Conservation (phyloP, 2,888 invertebrate genomes). For the Chymomyza amoena region DNA sequence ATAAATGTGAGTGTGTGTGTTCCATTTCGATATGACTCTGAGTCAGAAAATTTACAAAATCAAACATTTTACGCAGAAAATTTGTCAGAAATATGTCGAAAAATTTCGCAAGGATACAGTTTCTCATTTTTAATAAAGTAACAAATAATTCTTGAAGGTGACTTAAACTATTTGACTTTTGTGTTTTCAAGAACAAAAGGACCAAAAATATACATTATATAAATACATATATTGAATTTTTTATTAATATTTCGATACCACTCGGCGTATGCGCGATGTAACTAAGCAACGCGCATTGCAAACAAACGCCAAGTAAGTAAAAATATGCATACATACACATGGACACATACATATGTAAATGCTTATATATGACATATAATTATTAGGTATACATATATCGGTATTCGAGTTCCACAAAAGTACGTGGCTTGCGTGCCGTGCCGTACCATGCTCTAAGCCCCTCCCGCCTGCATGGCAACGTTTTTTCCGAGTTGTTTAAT, state of each 20-base stretch:
- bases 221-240: background rate
- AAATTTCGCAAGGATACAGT: conserved; percentile 64
- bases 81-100: conserved; percentile 61
- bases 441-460: conserved; percentile 25
- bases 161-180: conserved; percentile 15
- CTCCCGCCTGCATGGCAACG: conserved; percentile 41
- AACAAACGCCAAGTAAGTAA: background rate
- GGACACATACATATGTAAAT: background rate
- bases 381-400: conserved; percentile 31
- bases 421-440: conserved; percentile 6
- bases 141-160: conserved; percentile 13
- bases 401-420: background rate
- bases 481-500: conserved; percentile 73
- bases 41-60: conserved; percentile 73
- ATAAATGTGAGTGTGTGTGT: background rate
- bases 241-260: background rate
- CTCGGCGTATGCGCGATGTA: conserved; percentile 54
- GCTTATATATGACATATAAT: conserved; percentile 1
- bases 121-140: conserved; percentile 50
- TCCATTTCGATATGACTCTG: conserved; percentile 61
- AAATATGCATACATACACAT: conserved; percentile 20
- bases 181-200: conserved; percentile 24
- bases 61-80: conserved; percentile 65
- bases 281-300: background rate
- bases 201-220: conserved; percentile 53